These are phyloP conservation scores for Sorex araneus DNA, from an alignment of 2,113 vertebrate species.

Conservation along the genomic window DNA sequence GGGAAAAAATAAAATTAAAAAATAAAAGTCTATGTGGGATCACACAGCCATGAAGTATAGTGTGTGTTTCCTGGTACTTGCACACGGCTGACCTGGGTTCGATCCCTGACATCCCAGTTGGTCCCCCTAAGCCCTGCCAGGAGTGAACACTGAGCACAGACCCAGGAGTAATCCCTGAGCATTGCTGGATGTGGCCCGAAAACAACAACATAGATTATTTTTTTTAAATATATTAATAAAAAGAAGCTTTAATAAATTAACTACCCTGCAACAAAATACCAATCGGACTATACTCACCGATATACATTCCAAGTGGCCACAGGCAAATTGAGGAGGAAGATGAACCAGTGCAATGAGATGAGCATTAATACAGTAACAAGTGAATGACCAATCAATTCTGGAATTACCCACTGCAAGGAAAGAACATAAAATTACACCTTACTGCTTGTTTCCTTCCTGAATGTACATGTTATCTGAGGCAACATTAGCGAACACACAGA, in stretches of 20 bases:
- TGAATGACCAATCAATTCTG: constrained; percentile 95
- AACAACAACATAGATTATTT: too few relatives aligned
- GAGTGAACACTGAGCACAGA: too few relatives aligned
- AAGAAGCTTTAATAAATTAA: neutral
- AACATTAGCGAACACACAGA: neutral
- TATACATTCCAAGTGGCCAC: constrained; percentile 97
- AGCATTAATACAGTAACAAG: constrained; percentile 96
- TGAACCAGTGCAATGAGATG: constrained; percentile 98
- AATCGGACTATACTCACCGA: constrained; percentile 89
- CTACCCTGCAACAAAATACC: neutral
- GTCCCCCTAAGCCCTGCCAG: too few relatives aligned
- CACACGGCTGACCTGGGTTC: too few relatives aligned
- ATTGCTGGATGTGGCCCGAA: too few relatives aligned
- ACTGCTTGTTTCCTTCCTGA: neutral
- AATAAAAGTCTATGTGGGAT: too few relatives aligned
- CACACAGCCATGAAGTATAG: too few relatives aligned
- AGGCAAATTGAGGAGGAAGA: constrained; percentile 97
- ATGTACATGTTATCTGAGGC: neutral
- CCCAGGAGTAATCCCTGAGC: too few relatives aligned
- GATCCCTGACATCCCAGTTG: too few relatives aligned
- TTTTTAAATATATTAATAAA: neutral
- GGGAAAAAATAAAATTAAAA: too few relatives aligned
- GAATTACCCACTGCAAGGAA: constrained; percentile 94
- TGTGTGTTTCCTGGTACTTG: too few relatives aligned
- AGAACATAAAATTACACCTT: constrained; percentile 10